A percentile compares a stretch with the other conserved stretches of the same genome.
Evolutionary conservation across 2,797 vertebrate species (phyloP).

Genomic region (Sebastes diploproa): DNA sequence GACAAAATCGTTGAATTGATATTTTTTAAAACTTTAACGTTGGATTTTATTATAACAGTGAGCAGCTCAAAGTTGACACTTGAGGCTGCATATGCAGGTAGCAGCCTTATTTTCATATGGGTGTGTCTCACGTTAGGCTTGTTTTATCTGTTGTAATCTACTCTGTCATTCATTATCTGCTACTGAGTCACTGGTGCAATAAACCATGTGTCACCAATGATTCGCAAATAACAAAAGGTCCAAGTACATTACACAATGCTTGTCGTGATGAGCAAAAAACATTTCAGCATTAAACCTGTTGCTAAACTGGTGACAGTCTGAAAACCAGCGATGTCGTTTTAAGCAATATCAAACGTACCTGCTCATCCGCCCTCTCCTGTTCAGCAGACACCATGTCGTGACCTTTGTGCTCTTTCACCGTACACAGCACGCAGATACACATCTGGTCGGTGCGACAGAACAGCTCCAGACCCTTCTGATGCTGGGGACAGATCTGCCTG

Average conservation of each 20-base stretch:
- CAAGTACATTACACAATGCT: not conserved
- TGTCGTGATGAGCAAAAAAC: not conserved
- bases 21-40: not conserved
- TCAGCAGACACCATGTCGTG: constrained; percentile 97
- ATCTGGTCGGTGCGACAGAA: constrained; percentile 97
- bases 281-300: not conserved
- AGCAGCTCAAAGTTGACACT: not conserved
- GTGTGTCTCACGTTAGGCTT: constrained; percentile 34
- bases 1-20: not conserved
- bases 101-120: constrained; percentile 1
- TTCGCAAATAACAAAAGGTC: not conserved
- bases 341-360: constrained; percentile 41
- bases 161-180: constrained; percentile 5
- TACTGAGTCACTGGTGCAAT: not conserved
- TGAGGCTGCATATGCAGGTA: not conserved
- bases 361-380: constrained; percentile 92
- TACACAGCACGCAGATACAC: constrained; percentile 98
- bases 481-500: constrained; percentile 94
- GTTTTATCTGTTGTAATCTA: constrained; percentile 14
- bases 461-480: constrained; percentile 97
- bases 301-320: not conserved
- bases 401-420: constrained; percentile 97
- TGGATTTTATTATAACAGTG: not conserved
- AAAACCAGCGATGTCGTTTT: not conserved
- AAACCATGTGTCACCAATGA: not conserved